phyloP scores from a whole-genome alignment of 1,140 invertebrate genomes.

The Pseudomyrmex pallidus region DNA sequence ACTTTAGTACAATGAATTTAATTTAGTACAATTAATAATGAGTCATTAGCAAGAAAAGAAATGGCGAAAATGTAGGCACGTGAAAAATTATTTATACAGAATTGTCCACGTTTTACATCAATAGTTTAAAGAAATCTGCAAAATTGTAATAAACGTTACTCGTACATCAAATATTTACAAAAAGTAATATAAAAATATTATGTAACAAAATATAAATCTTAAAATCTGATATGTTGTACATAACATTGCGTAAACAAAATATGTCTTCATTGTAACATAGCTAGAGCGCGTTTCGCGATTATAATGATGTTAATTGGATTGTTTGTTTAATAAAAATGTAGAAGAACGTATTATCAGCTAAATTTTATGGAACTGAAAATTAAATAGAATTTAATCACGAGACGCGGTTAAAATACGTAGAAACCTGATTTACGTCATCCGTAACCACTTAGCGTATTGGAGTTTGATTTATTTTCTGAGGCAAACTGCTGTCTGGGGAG shows the following conservation, averaged over 20 bases:
- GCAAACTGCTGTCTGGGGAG: conserved; percentile 81
- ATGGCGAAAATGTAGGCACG: not conserved
- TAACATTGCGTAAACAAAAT: not conserved
- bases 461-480: conserved; percentile 84
- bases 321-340: conserved; percentile 33
- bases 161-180: too few relatives aligned
- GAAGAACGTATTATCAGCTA: conserved; percentile 54
- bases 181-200: too few relatives aligned
- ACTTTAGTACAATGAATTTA: too few relatives aligned
- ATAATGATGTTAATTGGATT: conserved; percentile 35
- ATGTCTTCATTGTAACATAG: too few relatives aligned
- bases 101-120: not conserved
- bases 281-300: not conserved
- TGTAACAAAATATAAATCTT: too few relatives aligned
- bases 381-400: conserved; percentile 83
- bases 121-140: not conserved
- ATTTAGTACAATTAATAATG: not conserved
- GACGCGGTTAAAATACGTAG: conserved; percentile 55
- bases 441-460: conserved; percentile 84
- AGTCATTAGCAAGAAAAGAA: not conserved
- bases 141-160: too few relatives aligned
- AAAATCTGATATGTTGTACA: not conserved
- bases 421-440: conserved; percentile 83
- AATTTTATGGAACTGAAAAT: conserved; percentile 78
- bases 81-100: not conserved